Conservation (phyloP, 2,797 vertebrate genomes). For the Pitangus sulphuratus region DNA sequence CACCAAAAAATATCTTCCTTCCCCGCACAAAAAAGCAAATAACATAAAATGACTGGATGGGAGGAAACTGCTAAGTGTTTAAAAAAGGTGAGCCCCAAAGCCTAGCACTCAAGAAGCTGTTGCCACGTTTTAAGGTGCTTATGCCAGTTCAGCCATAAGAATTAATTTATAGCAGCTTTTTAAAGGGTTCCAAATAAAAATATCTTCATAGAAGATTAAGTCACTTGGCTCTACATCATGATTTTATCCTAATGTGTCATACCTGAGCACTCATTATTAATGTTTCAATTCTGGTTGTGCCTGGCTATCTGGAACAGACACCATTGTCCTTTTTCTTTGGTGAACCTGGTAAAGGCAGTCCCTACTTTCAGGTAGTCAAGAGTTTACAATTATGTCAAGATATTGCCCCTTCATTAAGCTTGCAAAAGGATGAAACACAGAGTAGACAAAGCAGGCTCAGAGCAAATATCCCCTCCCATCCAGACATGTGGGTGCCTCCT, state of each 20-base stretch:
- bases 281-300: background rate
- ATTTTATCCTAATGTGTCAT: background rate
- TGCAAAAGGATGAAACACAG: background rate
- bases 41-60: background rate
- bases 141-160: background rate
- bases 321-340: background rate
- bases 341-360: background rate
- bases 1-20: background rate
- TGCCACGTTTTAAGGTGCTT: background rate
- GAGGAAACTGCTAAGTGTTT: background rate
- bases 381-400: background rate
- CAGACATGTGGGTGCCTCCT: background rate
- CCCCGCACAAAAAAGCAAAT: accelerated
- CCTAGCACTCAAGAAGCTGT: background rate
- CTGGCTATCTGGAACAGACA: background rate
- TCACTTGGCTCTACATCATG: background rate
- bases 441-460: accelerated
- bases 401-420: background rate
- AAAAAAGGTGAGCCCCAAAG: background rate
- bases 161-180: background rate
- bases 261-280: background rate
- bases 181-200: background rate
- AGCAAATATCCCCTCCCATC: background rate
- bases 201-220: background rate
- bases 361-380: background rate